Evolutionary conservation across 2,113 vertebrate genomes (phyloP).

Genomic region (Cyanoramphus novaezelandiae): DNA sequence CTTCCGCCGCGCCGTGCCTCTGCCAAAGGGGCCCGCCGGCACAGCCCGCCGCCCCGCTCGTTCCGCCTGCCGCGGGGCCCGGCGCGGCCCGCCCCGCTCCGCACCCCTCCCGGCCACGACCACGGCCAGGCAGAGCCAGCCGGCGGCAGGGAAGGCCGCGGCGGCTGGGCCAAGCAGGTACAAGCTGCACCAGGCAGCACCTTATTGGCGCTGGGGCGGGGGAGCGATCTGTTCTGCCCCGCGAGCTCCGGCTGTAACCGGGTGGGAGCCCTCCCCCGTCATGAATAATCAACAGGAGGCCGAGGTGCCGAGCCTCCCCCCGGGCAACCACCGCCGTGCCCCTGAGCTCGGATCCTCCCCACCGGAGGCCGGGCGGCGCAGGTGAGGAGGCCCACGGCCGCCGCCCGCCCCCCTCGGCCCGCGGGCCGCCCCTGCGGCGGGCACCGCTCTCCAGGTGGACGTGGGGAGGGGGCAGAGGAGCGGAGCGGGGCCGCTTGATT

Average conservation of each 20-base stretch:
- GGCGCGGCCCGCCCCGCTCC: background rate
- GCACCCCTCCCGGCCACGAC: background rate
- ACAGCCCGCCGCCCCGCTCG: background rate
- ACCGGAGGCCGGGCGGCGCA: background rate
- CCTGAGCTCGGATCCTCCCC: background rate
- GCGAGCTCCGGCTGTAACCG: background rate
- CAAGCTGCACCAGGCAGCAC: background rate
- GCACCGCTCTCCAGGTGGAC: constrained; percentile 60
- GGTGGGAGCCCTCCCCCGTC: rapidly evolving
- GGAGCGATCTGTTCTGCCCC: no score
- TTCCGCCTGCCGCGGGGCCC: background rate
- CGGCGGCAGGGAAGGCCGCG: background rate
- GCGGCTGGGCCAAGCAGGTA: background rate
- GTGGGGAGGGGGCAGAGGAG: background rate
- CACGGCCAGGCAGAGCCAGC: background rate
- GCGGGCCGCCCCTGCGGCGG: background rate
- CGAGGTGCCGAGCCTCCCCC: background rate
- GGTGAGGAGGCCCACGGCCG: background rate
- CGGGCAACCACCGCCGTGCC: background rate
- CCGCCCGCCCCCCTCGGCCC: background rate
- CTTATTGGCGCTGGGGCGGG: background rate
- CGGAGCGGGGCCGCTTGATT: constrained; percentile 64
- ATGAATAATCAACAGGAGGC: background rate
- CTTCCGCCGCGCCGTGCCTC: background rate
- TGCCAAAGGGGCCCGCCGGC: constrained; percentile 47